These are phyloP conservation scores for Alexandromys fortis DNA, from an alignment of 2,113 vertebrate genomes.

Conservation along the genomic window DNA sequence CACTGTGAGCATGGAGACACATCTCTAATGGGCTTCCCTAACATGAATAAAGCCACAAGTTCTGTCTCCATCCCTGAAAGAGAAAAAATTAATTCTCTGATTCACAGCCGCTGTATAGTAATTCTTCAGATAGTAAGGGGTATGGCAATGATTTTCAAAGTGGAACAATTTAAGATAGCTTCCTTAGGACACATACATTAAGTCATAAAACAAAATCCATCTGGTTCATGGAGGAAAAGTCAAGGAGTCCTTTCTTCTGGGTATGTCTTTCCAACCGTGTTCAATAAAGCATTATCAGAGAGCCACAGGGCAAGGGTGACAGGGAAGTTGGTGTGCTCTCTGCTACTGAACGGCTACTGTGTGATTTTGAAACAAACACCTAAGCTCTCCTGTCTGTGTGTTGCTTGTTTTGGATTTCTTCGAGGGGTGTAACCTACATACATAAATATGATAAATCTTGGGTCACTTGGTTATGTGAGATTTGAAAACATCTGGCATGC, in stretches of 20 bases:
- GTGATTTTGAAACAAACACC: background rate
- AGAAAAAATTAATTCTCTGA: background rate
- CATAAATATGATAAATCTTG: background rate
- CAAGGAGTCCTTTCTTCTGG: background rate
- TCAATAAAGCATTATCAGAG: no score
- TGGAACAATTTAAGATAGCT: background rate
- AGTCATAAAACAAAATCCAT: background rate
- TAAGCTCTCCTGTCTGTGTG: background rate
- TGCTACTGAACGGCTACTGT: background rate
- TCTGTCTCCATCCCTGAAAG: background rate
- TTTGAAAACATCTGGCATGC: background rate
- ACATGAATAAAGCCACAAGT: background rate
- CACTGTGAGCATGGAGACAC: background rate
- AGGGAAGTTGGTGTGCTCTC: background rate
- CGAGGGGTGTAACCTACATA: background rate
- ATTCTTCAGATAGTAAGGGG: background rate
- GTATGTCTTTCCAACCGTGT: background rate
- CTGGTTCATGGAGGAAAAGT: background rate
- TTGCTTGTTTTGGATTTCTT: background rate
- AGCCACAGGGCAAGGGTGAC: background rate
- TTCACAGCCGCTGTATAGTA: background rate
- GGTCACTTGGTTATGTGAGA: background rate
- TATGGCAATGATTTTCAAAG: background rate
- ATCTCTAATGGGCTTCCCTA: background rate
- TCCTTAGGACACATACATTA: background rate